phyloP scores from a whole-genome alignment of 2,797 vertebrate genomes.

The Epinephelus malabaricus region DNA sequence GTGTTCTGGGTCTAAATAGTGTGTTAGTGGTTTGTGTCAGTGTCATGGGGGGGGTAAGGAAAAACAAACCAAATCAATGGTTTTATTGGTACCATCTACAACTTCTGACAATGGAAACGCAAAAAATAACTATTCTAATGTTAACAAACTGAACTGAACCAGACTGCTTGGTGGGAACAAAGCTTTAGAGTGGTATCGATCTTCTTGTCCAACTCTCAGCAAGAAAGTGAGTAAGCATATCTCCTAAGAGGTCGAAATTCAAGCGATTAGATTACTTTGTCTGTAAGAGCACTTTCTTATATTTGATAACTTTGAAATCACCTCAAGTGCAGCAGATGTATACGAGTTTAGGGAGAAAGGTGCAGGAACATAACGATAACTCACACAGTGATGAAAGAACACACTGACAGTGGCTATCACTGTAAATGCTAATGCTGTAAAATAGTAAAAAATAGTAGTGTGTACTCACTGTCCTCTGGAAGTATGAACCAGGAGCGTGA shows the following conservation, averaged over 20 bases:
- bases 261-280: background rate
- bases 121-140: too few relatives aligned
- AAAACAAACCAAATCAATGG: too few relatives aligned
- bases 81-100: too few relatives aligned
- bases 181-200: background rate
- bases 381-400: background rate
- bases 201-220: background rate
- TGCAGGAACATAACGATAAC: background rate
- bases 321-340: background rate
- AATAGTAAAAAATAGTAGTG: too few relatives aligned
- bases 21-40: too few relatives aligned
- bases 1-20: too few relatives aligned
- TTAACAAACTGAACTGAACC: too few relatives aligned
- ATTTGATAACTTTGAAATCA: background rate
- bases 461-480: conserved; percentile 98
- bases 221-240: background rate
- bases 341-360: background rate
- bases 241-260: background rate
- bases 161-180: too few relatives aligned
- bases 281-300: background rate
- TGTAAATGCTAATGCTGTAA: background rate
- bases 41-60: too few relatives aligned
- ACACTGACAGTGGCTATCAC: background rate
- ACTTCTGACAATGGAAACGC: too few relatives aligned
- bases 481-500: conserved; percentile 97